phyloP scores from a whole-genome alignment of 2,888 invertebrate genomes.

The Hetaerina titia region DNA sequence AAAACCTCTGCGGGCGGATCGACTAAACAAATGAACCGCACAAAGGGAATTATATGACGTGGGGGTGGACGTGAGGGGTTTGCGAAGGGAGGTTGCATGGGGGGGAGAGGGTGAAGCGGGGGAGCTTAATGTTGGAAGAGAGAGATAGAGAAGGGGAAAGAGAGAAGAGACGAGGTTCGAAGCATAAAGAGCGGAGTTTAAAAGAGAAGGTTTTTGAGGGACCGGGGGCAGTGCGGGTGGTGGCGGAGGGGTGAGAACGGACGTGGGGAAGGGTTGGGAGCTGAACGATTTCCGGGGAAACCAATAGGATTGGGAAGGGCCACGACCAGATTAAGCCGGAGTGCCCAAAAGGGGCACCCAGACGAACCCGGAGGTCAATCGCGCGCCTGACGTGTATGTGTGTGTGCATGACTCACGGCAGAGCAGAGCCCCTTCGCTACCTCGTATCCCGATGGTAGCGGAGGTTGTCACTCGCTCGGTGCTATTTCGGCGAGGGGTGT shows the following conservation, averaged over 20 bases:
- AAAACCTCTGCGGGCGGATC: background rate
- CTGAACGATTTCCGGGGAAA: background rate
- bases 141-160: background rate
- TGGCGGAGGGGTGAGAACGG: background rate
- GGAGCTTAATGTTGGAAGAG: background rate
- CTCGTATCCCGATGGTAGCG: background rate
- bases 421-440: background rate
- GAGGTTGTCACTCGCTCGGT: background rate
- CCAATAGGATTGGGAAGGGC: background rate
- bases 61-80: background rate
- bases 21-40: background rate
- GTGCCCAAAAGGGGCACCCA: background rate
- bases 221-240: background rate
- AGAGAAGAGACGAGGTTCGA: no score
- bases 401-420: no score
- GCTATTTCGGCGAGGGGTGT: background rate
- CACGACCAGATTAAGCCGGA: background rate
- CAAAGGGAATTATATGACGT: background rate
- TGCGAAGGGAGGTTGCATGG: background rate
- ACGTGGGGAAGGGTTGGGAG: background rate
- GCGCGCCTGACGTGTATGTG: background rate
- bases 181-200: background rate
- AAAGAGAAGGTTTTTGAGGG: background rate
- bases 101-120: background rate
- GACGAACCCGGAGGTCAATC: background rate